phyloP scores from a whole-genome alignment of 1,140 invertebrate genomes.

The Cydia amplana region DNA sequence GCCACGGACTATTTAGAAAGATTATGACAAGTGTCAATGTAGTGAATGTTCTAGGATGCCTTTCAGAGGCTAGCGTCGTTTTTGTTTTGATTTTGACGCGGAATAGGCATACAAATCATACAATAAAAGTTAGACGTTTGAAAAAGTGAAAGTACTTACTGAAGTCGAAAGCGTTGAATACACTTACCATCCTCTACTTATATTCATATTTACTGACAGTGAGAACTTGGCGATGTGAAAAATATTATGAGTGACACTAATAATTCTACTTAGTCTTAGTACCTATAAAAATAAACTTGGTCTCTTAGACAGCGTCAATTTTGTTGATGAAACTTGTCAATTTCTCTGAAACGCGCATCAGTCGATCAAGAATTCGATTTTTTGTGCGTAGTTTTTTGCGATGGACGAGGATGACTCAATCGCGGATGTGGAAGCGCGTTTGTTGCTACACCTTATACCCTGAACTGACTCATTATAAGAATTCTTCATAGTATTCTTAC shows the following conservation, averaged over 20 bases:
- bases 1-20: conserved; percentile 43
- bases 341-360: neutral
- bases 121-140: neutral
- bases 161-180: neutral
- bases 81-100: conserved; percentile 1
- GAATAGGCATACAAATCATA: neutral
- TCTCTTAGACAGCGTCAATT: neutral
- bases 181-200: too few relatives aligned
- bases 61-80: neutral
- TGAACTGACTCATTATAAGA: conserved; percentile 8
- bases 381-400: conserved; percentile 1
- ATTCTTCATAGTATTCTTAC: neutral
- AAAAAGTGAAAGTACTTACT: neutral
- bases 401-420: neutral
- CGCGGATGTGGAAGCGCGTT: conserved; percentile 11
- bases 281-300: neutral
- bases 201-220: too few relatives aligned
- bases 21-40: conserved; percentile 32
- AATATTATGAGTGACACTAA: neutral
- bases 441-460: neutral
- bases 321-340: neutral
- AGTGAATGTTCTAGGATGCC: conserved; percentile 32
- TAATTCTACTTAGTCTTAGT: neutral
- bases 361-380: conserved; percentile 1
- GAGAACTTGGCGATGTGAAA: neutral